Percentiles rank a stretch among this genome's conserved stretches.
These are phyloP conservation scores for Hippocampus zosterae DNA, from an alignment of 2,113 vertebrate species.

Conservation along the genomic window DNA sequence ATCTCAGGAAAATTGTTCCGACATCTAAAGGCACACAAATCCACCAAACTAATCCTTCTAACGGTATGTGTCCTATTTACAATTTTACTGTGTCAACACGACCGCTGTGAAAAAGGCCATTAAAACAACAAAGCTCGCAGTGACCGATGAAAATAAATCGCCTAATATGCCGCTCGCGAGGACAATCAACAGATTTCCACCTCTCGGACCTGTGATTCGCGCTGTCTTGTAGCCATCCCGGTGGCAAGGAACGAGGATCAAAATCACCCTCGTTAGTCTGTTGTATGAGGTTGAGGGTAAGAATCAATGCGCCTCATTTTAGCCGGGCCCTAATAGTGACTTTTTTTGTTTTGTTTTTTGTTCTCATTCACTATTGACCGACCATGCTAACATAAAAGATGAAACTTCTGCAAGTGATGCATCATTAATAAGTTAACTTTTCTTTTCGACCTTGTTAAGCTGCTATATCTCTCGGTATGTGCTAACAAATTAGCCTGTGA, in stretches of 20 bases:
- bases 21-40: slow-evolving; percentile 4
- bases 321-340: not conserved
- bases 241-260: not conserved
- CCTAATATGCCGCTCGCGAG: not conserved
- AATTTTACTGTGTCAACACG: slow-evolving; percentile 4
- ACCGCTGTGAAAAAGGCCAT: slow-evolving; percentile 6
- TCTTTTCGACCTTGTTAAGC: not conserved
- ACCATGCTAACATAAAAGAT: not conserved
- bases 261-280: not conserved
- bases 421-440: not conserved
- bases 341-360: too few relatives aligned
- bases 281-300: not conserved
- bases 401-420: not conserved
- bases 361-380: too few relatives aligned
- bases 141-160: not conserved
- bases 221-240: not conserved
- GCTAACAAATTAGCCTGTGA: not conserved
- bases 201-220: not conserved
- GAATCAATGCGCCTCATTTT: not conserved
- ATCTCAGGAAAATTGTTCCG: not conserved
- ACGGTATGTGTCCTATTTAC: slow-evolving; percentile 5
- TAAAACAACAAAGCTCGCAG: not conserved
- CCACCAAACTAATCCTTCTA: slow-evolving; percentile 5
- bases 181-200: not conserved
- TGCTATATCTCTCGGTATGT: not conserved